Evolutionary conservation across 2,113 vertebrate species (phyloP), one percentile per base, ranked within the genome.

Genomic region (Climacteris rufus): DNA sequence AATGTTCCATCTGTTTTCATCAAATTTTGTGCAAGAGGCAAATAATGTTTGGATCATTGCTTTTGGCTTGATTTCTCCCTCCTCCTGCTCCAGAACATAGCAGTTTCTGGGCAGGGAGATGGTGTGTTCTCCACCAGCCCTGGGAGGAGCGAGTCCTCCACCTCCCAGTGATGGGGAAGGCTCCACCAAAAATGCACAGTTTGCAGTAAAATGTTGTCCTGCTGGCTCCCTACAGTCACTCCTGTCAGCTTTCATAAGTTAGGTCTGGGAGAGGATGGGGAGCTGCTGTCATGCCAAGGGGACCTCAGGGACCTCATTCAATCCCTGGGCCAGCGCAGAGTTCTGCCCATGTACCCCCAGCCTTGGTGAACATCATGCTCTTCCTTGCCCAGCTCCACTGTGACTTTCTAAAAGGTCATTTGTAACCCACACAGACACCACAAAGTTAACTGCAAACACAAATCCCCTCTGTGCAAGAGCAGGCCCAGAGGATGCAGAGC

Each of bases 1-100:
- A 92, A 86, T 64, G 49, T 83, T 94, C 94, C 75, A 90, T 92
- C 92, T 94, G 53, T 82, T 96, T 96, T 68, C 79, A 65, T 65
- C 53, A 96, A 76, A 92, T 83, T 71, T 93, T 76, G 57, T 92
- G 59, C 50, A 80, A 92, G 75, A 93, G 53, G 79, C 75, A 95
- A 76, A 83, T 87, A 87, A 87, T 60, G 27, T 25, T 96, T 93
- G 87, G 78, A 90, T 90, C 75, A 50, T 85, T 93, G 66, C 42
- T 96, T 93, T 88, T 90, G 90, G 75, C 90, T 90, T 83, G 61
- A 65, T 90, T 85, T 61, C 18, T 82, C 44, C 31, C 75, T 59
- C 56, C 47, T 87, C 52, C 77, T 91, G 47, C 81, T 89, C 64
- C 92, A 93, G 77, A 87, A 78, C 21, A 21, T 25, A 47, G 56